A percentile compares a stretch with the other conserved stretches of the same genome.
Evolutionary conservation across 2,888 invertebrate species (phyloP).

Genomic region (Drosophila kanekoi): DNA sequence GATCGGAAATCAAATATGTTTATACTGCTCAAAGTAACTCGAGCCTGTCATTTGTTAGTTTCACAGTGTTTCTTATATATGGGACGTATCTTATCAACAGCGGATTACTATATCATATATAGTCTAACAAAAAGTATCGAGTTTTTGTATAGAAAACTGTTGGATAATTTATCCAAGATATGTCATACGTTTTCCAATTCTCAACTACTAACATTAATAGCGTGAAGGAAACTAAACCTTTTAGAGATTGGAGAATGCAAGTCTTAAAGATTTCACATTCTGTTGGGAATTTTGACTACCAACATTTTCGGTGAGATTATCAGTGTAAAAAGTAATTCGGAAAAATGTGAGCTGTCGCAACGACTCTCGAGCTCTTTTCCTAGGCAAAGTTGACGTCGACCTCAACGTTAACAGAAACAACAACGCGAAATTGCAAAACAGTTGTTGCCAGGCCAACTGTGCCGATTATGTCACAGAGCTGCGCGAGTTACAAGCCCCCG

Average conservation of each 20-base stretch:
- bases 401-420: constrained; percentile 8
- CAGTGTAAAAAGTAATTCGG: neutral
- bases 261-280: neutral
- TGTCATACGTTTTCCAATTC: too few species aligned
- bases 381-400: neutral
- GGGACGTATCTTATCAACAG: too few species aligned
- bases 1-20: too few species aligned
- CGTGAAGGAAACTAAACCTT: neutral
- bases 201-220: neutral
- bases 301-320: neutral
- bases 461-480: constrained; percentile 73
- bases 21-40: too few species aligned
- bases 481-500: constrained; percentile 34
- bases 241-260: neutral
- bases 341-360: constrained; percentile 10
- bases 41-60: neutral
- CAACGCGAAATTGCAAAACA: constrained; percentile 42
- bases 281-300: constrained; percentile 1
- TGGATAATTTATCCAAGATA: too few species aligned
- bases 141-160: too few species aligned
- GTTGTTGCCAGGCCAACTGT: constrained; percentile 72
- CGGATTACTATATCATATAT: too few species aligned
- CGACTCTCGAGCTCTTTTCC: constrained; percentile 9
- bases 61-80: too few species aligned
- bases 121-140: neutral